These are phyloP conservation scores for Luehdorfia chinensis DNA, from an alignment of 1,140 invertebrate genomes.

Conservation along the genomic window DNA sequence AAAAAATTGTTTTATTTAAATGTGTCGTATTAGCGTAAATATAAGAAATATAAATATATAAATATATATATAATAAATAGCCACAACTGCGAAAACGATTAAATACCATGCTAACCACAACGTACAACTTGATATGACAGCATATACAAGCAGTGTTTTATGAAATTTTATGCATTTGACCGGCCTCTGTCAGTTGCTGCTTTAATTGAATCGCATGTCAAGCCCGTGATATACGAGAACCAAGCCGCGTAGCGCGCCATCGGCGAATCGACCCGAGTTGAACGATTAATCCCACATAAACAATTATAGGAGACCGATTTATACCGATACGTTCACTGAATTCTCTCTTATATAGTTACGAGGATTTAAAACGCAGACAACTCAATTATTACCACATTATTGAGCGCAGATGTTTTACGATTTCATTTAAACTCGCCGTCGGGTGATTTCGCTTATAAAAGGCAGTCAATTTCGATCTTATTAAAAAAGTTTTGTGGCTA, in stretches of 20 bases:
- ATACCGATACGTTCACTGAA: slow-evolving; percentile 46
- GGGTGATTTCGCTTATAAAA: slow-evolving; percentile 35
- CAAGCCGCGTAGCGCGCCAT: slow-evolving; percentile 28
- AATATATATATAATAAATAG: slow-evolving; percentile 19
- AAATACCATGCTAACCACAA: slow-evolving; percentile 29
- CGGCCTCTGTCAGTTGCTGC: slow-evolving; percentile 45
- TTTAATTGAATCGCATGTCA: slow-evolving; percentile 66
- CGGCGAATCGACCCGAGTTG: slow-evolving; percentile 31
- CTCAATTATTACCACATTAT: slow-evolving; percentile 52
- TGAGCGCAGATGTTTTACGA: slow-evolving; percentile 40
- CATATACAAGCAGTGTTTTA: slow-evolving; percentile 28
- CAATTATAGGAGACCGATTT: slow-evolving; percentile 50
- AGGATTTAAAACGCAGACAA: slow-evolving; percentile 49
- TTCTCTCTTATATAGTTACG: slow-evolving; percentile 34
- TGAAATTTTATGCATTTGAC: slow-evolving; percentile 47
- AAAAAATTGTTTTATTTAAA: no score
- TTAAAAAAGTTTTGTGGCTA: slow-evolving; percentile 33
- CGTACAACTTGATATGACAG: slow-evolving; percentile 28
- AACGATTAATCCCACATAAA: slow-evolving; percentile 62
- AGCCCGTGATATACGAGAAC: slow-evolving; percentile 52
- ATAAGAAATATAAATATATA: no score
- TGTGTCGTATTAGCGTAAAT: no score
- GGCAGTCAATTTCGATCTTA: slow-evolving; percentile 34
- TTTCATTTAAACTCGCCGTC: slow-evolving; percentile 48
- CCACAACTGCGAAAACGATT: slow-evolving; percentile 18